Percentiles rank a stretch among this genome's conserved stretches.
Evolutionary conservation across 2,888 invertebrate genomes (phyloP).

Genomic region (Coremacera marginata): DNA sequence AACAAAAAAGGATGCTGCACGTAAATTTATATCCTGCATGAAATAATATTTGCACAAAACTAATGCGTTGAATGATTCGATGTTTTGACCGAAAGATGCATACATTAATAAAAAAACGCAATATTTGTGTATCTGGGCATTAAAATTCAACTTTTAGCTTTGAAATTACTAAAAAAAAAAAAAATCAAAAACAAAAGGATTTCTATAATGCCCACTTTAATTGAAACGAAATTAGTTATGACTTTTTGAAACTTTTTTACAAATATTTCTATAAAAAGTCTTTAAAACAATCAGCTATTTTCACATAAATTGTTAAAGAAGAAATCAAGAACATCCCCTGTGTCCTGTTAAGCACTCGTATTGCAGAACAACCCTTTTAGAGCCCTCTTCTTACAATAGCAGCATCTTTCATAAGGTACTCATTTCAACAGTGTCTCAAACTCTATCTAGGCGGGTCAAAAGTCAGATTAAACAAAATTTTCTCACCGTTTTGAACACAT

Average conservation of each 20-base stretch:
- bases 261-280: too few relatives aligned
- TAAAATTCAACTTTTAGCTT: background rate
- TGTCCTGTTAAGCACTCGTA: background rate
- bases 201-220: too few relatives aligned
- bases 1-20: conserved; percentile 45
- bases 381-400: conserved; percentile 15
- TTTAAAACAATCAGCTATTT: too few relatives aligned
- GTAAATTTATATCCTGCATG: background rate
- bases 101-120: background rate
- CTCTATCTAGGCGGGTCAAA: conserved; percentile 53
- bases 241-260: too few relatives aligned
- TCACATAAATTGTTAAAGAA: too few relatives aligned
- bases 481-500: conserved; percentile 54
- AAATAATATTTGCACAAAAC: background rate
- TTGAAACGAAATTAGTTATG: background rate
- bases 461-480: conserved; percentile 59
- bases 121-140: background rate
- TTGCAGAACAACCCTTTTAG: conserved; percentile 7
- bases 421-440: background rate
- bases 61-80: conserved; percentile 37
- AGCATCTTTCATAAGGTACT: conserved; percentile 50
- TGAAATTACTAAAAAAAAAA: background rate
- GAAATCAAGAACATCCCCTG: background rate
- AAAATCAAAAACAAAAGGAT: background rate
- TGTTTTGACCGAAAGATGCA: conserved; percentile 3